These are phyloP conservation scores for Cyclopterus lumpus DNA, from an alignment of 2,797 vertebrate genomes.

Conservation along the genomic window DNA sequence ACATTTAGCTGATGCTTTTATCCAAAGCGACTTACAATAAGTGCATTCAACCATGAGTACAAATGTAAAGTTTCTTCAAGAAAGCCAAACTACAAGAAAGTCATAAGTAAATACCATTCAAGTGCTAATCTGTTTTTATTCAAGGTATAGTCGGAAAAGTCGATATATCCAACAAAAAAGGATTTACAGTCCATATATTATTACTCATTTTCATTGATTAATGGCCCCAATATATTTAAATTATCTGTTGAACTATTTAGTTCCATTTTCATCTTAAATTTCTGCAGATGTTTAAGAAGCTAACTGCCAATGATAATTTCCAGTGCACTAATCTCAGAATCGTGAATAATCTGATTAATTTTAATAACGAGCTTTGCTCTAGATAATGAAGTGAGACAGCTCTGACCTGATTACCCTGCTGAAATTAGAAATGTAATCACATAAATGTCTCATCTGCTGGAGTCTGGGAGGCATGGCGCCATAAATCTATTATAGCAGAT, in stretches of 20 bases:
- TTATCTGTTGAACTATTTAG: neutral
- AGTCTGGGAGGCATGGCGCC: slow-evolving; percentile 43
- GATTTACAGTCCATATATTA: neutral
- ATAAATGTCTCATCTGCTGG: slow-evolving; percentile 58
- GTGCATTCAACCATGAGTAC: too few species aligned
- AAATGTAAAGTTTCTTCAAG: too few species aligned
- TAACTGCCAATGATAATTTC: neutral
- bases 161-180: neutral
- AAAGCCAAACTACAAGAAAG: too few species aligned
- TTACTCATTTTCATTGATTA: neutral
- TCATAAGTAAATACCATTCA: too few species aligned
- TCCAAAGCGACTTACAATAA: too few species aligned
- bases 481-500: slow-evolving; percentile 57
- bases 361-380: slow-evolving; percentile 56
- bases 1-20: too few species aligned
- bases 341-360: slow-evolving; percentile 48
- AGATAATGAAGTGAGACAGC: slow-evolving; percentile 57
- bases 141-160: too few species aligned
- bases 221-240: neutral
- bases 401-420: slow-evolving; percentile 61
- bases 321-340: slow-evolving; percentile 7
- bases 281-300: neutral
- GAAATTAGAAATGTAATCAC: slow-evolving; percentile 76
- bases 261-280: neutral
- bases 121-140: too few species aligned